Evolutionary conservation across 2,113 vertebrate genomes (phyloP), one percentile per base, ranked within the genome.

Genomic region (Sander lucioperca): DNA sequence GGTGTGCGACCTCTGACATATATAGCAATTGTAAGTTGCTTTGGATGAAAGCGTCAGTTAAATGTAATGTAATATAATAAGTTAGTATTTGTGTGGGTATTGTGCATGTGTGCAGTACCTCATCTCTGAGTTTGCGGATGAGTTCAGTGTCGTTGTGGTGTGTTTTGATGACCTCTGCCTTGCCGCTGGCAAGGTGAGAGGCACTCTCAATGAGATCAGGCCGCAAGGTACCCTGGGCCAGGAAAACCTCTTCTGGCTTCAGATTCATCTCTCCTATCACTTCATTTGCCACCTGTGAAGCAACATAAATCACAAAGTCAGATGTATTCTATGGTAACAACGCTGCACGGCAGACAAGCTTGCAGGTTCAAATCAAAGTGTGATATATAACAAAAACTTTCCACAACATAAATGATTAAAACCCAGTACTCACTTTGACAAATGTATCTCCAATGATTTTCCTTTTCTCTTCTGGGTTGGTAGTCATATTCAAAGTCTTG

Each of bases 391-490:
- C 1, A 45, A 73, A 70, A 16, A 64, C 21, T 45, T 15, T 45
- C n/a, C 11, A 33, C 3, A 30, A 16, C 15, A 70, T 0, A 27
- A 66, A 25, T 0, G 0, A 8, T 25, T 36, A n/a, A 74, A 73
- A 57, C 14, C 4, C 13, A 25, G 3, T 10, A 59, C 87, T 56
- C 85, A 99, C 98, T 96, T 99, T 99, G 54, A 99, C 98, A 86
- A 99, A 99, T 8, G 98, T 99, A 91, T 99, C 98, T 9, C 98
- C 98, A 13, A 99, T 99, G 50, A 99, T 99, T 94, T 99, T 99
- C 50, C 98, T 96, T 86, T 99, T 99, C 88, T 99, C 98, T 78
- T 99, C 98, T 2, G 98, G 98, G 95, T 97, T 99, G 79, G 98
- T 99, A 9, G 98, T 99, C 98, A 99, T 99, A 82, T 99, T 99